Conservation (phyloP, 2,888 invertebrate species). For the Conchocele bisecta region DNA sequence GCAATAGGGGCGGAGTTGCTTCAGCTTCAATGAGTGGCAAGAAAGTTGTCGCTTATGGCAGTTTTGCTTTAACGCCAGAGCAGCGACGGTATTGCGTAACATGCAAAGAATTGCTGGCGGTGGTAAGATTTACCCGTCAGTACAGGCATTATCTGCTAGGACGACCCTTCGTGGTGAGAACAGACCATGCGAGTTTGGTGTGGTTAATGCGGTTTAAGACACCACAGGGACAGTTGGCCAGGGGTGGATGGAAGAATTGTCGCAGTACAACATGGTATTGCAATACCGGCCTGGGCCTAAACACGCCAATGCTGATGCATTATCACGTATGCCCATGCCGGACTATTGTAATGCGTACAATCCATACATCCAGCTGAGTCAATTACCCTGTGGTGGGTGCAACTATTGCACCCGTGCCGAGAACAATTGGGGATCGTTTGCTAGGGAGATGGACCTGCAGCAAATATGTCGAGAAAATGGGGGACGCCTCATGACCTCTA, state of each 20-base stretch:
- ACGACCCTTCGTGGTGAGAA: conserved; percentile 26
- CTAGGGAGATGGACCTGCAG: neutral
- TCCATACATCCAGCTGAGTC: no score
- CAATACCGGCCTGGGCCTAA: no score
- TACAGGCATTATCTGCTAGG: conserved; percentile 37
- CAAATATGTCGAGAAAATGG: no score
- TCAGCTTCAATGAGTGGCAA: no score
- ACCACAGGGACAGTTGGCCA: conserved; percentile 10
- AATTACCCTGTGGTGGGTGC: no score
- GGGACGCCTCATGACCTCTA: no score
- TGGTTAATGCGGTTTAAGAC: conserved; percentile 25
- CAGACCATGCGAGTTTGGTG: conserved; percentile 19
- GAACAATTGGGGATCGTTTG: conserved; percentile 11
- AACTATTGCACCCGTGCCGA: conserved; percentile 23
- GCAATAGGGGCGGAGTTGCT: conserved; percentile 7
- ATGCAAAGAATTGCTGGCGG: conserved; percentile 33
- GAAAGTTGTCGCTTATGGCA: conserved; percentile 20
- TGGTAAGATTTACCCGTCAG: conserved; percentile 24
- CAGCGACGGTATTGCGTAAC: conserved; percentile 23
- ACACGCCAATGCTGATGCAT: no score
- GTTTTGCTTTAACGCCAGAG: conserved; percentile 1
- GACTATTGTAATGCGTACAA: no score
- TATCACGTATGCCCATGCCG: no score
- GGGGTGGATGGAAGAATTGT: conserved; percentile 10
- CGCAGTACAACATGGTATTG: neutral